These are phyloP conservation scores for Isoperla grammatica DNA, from an alignment of 2,888 invertebrate genomes.

Conservation along the genomic window DNA sequence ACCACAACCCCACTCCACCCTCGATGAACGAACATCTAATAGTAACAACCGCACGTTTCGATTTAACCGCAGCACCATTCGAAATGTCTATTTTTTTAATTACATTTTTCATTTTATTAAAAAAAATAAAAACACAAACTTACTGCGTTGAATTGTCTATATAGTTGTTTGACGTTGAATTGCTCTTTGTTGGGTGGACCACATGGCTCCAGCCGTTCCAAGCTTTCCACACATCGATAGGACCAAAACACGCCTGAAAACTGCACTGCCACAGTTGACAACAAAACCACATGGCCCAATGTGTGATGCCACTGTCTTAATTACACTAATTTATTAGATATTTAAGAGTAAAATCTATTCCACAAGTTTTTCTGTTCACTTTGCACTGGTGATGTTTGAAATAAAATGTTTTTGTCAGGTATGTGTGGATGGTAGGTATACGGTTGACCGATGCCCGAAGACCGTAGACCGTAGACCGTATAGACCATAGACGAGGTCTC, in stretches of 20 bases:
- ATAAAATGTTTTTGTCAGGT: too few relatives aligned
- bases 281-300: conserved; percentile 28
- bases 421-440: too few relatives aligned
- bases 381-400: too few relatives aligned
- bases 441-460: conserved; percentile 20
- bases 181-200: conserved; percentile 24
- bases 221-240: conserved; percentile 28
- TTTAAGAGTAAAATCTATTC: too few relatives aligned
- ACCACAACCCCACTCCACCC: not conserved
- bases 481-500: too few relatives aligned
- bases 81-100: not conserved
- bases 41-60: not conserved
- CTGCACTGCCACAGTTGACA: conserved; percentile 27
- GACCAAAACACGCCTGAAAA: conserved; percentile 26
- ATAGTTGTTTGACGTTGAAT: conserved; percentile 5
- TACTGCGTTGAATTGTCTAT: not conserved
- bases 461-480: not conserved
- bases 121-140: conserved; percentile 1
- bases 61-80: not conserved
- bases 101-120: not conserved
- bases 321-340: too few relatives aligned
- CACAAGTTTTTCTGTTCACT: too few relatives aligned
- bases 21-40: not conserved
- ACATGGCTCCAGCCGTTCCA: conserved; percentile 29
- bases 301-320: too few relatives aligned